Conservation (phyloP, 2,113 vertebrate species). For the Myxocyprinus asiaticus region DNA sequence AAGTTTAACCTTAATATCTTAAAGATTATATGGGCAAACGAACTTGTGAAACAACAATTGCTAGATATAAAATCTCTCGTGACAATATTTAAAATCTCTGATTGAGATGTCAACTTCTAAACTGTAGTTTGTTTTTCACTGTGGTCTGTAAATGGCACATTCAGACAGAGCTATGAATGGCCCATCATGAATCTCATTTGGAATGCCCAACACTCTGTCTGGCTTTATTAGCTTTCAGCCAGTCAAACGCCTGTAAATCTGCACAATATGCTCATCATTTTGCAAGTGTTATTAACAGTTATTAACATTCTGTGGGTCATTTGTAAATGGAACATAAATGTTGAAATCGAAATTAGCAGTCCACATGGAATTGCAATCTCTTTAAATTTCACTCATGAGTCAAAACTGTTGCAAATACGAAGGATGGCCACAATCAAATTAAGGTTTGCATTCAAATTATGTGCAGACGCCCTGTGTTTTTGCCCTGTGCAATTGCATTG, state of each 20-base stretch:
- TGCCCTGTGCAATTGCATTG: too few relatives aligned
- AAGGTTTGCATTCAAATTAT: background rate
- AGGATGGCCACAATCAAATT: constrained; percentile 48
- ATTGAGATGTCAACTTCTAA: constrained; percentile 11
- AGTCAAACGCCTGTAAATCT: constrained; percentile 47
- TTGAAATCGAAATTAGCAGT: constrained; percentile 25
- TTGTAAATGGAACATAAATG: constrained; percentile 53
- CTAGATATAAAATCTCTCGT: too few relatives aligned
- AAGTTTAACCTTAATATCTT: too few relatives aligned
- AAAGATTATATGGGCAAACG: too few relatives aligned
- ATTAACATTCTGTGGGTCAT: constrained; percentile 47
- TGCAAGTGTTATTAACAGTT: constrained; percentile 43
- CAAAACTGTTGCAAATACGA: constrained; percentile 21
- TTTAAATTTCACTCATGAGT: constrained; percentile 41
- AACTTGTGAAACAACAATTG: too few relatives aligned
- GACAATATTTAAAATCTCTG: too few relatives aligned
- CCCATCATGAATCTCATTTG: constrained; percentile 56
- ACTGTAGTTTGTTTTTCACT: background rate
- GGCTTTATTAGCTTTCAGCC: constrained; percentile 48
- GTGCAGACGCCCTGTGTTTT: constrained; percentile 27
- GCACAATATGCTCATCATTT: constrained; percentile 44
- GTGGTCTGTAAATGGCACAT: constrained; percentile 25
- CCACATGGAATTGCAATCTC: constrained; percentile 33
- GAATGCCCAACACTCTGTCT: too few relatives aligned
- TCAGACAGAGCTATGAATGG: constrained; percentile 37